A percentile compares a stretch with the other conserved stretches of the same genome.
phyloP scores from a whole-genome alignment of 2,888 invertebrate genomes.

The Pseudoips prasinana region DNA sequence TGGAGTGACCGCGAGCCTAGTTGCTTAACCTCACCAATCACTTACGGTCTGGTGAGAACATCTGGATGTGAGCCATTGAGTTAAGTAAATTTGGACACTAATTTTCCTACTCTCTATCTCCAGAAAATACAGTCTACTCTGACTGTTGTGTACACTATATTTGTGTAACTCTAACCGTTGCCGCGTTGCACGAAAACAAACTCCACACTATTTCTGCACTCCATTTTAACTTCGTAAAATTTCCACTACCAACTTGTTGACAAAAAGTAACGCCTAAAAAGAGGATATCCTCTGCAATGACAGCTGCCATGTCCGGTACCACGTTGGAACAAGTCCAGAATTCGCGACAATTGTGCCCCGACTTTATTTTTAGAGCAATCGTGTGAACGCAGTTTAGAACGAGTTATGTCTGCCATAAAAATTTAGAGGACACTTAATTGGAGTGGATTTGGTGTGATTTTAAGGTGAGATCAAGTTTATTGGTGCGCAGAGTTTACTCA shows the following conservation, averaged over 20 bases:
- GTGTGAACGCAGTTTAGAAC: constrained; percentile 8
- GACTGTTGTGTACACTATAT: too few species aligned
- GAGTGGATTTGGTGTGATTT: constrained; percentile 1
- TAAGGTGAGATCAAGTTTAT: too few species aligned
- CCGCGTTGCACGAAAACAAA: background rate
- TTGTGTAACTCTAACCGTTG: too few species aligned
- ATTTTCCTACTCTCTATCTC: too few species aligned
- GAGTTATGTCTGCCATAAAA: constrained; percentile 28
- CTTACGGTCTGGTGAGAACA: too few species aligned
- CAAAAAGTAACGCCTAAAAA: constrained; percentile 27
- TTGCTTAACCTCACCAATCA: too few species aligned
- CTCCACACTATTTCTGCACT: background rate
- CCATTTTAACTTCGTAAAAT: constrained; percentile 19
- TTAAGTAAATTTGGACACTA: too few species aligned
- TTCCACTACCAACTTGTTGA: constrained; percentile 19
- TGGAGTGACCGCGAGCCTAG: too few species aligned
- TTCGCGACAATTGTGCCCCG: constrained; percentile 38
- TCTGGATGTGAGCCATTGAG: too few species aligned
- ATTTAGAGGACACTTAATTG: constrained; percentile 26
- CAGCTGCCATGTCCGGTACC: constrained; percentile 43
- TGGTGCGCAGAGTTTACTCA: too few species aligned
- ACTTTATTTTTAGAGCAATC: constrained; percentile 27
- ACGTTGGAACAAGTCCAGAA: constrained; percentile 42
- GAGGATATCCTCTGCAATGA: constrained; percentile 36
- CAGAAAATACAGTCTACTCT: too few species aligned